These are phyloP conservation scores for Anthopleura sola DNA, from an alignment of 64 coral and sea anemone genomes.

Conservation along the genomic window DNA sequence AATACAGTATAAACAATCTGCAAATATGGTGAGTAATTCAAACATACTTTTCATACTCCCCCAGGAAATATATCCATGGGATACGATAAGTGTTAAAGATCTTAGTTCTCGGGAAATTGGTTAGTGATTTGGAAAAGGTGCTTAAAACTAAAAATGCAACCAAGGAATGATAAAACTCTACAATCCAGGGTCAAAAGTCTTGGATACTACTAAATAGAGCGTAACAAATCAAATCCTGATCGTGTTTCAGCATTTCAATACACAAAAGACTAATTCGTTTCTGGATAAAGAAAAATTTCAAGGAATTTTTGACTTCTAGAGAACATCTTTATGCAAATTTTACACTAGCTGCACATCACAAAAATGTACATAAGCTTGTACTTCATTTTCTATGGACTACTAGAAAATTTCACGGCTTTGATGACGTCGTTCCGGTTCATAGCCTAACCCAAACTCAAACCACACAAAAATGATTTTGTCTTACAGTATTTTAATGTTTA, in stretches of 20 bases:
- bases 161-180: neutral
- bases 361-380: neutral
- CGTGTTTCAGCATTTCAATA: neutral
- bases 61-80: neutral
- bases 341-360: neutral
- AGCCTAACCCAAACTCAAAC: neutral
- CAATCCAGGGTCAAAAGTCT: neutral
- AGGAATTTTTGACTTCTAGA: neutral
- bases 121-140: neutral
- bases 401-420: neutral
- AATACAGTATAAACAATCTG: constrained; percentile 6
- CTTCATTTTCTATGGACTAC: neutral
- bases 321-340: neutral
- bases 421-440: constrained; percentile 4
- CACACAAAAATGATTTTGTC: neutral
- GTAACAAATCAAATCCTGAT: neutral
- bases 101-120: neutral
- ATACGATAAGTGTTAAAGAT: neutral
- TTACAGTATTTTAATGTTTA: neutral
- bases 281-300: neutral
- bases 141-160: neutral
- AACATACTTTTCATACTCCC: neutral
- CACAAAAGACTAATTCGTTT: neutral
- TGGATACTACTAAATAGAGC: neutral
- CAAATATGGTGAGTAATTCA: neutral